Evolutionary conservation across 2,797 vertebrate species (phyloP), one percentile per base, ranked within the genome.

Genomic region (Lemur catta): DNA sequence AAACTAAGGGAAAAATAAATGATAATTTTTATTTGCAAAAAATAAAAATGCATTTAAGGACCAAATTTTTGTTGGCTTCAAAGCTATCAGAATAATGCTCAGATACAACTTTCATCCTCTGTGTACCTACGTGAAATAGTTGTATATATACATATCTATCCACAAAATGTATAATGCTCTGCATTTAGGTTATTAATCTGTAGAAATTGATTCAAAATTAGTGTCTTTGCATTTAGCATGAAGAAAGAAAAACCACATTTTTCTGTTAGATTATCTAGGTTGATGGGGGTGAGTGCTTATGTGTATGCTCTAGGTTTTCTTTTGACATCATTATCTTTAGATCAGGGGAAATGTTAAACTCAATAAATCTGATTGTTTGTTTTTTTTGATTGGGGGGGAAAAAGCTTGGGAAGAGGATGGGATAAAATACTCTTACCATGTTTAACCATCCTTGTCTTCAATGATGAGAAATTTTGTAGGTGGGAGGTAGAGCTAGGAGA

Each of bases 1-100:
- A 95, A 61, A 85, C 0, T 0, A 79, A 72, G 88, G 52, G 65
- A 82, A 96, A 97, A 88, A 57, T 82, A 93, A 92, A 86, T 96
- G 20, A 74, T 97, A 94, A 88, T 97, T 97, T 97, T 98, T 98
- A 89, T 97, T 94, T 98, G 92, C 61, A 96, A 46, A 97, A 96
- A 96, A 98, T 97, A 95, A 97, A 97, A 91, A 5, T 71, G 59
- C 86, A 92, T 7, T 94, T 97, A 79, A 97, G 91, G 84, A 93
- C 38, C 89, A 96, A 97, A 38, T 93, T 96, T 97, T 94, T 95
- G 89, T 90, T 57, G 71, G 52, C 63, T 65, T 35, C 91, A 81
- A 95, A 98, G 22, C 84, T 46, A 38, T 84, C 78, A 79, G 59
- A 59, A 52, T 71, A 78, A 91, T 1, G 15, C 17, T 79, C 43